Conservation (phyloP, 2,888 invertebrate genomes). For the Aspidiotus destructor region DNA sequence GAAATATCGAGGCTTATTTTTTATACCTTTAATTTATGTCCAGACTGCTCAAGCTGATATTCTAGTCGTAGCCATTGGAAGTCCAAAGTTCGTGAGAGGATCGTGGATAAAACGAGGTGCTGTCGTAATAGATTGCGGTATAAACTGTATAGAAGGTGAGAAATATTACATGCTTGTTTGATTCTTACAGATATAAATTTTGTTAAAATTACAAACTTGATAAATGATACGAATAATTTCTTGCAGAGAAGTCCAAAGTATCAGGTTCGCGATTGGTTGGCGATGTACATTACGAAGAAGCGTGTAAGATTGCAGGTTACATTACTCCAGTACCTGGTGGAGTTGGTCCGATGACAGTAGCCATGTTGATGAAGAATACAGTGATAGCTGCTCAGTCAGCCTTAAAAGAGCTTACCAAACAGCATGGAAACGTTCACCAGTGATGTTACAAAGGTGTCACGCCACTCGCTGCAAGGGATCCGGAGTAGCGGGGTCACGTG, state of each 20-base stretch:
- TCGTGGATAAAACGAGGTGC: constrained; percentile 97
- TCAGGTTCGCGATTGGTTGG: constrained; percentile 81
- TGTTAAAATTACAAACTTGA: not conserved
- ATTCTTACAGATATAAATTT: constrained; percentile 3
- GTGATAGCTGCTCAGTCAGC: constrained; percentile 61
- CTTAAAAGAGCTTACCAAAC: constrained; percentile 47
- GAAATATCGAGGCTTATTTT: too few species aligned
- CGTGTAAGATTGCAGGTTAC: constrained; percentile 65
- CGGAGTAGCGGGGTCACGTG: too few species aligned
- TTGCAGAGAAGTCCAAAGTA: constrained; percentile 63
- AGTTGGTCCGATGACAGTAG: constrained; percentile 99
- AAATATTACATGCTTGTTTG: not conserved
- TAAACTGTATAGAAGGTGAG: constrained; percentile 77
- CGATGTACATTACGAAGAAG: constrained; percentile 83
- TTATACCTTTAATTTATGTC: constrained; percentile 7
- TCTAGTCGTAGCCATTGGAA: constrained; percentile 90
- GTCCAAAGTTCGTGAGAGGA: constrained; percentile 78
- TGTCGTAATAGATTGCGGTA: constrained; percentile 97
- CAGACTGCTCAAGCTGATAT: constrained; percentile 78
- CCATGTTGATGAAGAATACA: constrained; percentile 94
- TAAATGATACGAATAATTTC: not conserved
- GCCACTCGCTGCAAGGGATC: too few species aligned
- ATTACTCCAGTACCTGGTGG: constrained; percentile 95
- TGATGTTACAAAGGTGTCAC: too few species aligned
- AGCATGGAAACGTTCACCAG: constrained; percentile 53